Conservation (phyloP, 2,797 vertebrate species). For the Brachyalestes nurse region DNA sequence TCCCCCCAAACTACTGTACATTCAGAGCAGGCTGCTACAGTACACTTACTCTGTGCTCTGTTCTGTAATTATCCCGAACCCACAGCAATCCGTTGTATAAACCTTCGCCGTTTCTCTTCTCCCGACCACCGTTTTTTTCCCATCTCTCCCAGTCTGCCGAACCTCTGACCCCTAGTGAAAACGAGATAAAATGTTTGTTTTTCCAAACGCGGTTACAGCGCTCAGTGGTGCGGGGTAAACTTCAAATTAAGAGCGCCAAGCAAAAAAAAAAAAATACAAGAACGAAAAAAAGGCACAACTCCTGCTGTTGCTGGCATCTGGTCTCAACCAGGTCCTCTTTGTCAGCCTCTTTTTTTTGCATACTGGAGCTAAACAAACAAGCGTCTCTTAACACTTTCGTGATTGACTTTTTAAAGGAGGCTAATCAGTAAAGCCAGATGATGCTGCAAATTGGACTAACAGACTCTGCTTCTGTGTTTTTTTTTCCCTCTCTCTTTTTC, state of each 20-base stretch:
- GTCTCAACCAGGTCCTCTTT: constrained; percentile 51
- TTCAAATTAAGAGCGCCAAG: constrained; percentile 51
- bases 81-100: constrained; percentile 32
- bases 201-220: constrained; percentile 47
- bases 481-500: constrained; percentile 17
- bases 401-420: constrained; percentile 76
- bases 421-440: constrained; percentile 68
- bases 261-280: constrained; percentile 3
- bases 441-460: constrained; percentile 72
- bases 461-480: constrained; percentile 44
- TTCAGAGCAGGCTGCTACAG: constrained; percentile 20
- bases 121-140: constrained; percentile 20
- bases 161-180: constrained; percentile 55
- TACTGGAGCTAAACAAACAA: constrained; percentile 32
- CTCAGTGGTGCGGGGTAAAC: constrained; percentile 43
- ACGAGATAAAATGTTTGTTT: constrained; percentile 60
- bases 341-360: constrained; percentile 26
- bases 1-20: constrained; percentile 27
- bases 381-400: constrained; percentile 70
- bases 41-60: constrained; percentile 16
- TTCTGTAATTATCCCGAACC: constrained; percentile 48
- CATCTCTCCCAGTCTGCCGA: constrained; percentile 29
- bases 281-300: constrained; percentile 26
- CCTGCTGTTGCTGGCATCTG: constrained; percentile 48
- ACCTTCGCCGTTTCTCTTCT: constrained; percentile 19